Evolutionary conservation across 2,797 vertebrate species (phyloP).

Genomic region (Gymnoscopelus braueri): DNA sequence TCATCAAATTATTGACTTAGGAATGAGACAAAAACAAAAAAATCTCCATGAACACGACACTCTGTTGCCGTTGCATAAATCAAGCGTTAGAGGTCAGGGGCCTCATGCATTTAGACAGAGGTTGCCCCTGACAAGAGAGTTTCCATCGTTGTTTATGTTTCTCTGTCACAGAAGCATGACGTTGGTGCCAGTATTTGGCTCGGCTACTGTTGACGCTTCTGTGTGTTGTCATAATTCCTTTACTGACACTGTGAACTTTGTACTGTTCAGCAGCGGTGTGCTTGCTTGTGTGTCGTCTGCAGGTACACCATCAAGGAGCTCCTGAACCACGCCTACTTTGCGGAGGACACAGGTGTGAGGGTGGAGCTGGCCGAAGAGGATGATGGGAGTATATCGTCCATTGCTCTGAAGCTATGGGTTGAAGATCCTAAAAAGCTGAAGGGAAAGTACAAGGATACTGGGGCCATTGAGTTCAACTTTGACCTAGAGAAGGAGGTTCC

Average conservation of each 20-base stretch:
- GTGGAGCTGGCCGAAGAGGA: conserved; percentile 99
- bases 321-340: conserved; percentile 98
- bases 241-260: conserved; percentile 34
- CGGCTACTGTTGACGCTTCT: conserved; percentile 39
- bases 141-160: conserved; percentile 31
- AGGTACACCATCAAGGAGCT: conserved; percentile 98
- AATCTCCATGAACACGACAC: too few relatives aligned
- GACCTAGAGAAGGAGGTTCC: conserved; percentile 93
- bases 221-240: conserved; percentile 28
- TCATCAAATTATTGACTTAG: too few relatives aligned
- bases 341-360: conserved; percentile 97
- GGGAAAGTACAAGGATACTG: conserved; percentile 98
- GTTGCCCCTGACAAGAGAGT: conserved; percentile 1
- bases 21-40: too few relatives aligned
- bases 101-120: conserved; percentile 8
- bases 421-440: conserved; percentile 98
- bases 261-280: conserved; percentile 14
- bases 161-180: conserved; percentile 41
- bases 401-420: conserved; percentile 97
- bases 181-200: conserved; percentile 45
- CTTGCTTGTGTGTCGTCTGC: conserved; percentile 49
- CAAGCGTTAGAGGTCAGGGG: background rate
- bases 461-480: conserved; percentile 97
- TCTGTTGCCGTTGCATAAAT: too few relatives aligned
- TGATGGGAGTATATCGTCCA: conserved; percentile 92